Base-by-base conservation (phyloP, 2,888 invertebrate genomes). In the Zelleria hepariella region DNA sequence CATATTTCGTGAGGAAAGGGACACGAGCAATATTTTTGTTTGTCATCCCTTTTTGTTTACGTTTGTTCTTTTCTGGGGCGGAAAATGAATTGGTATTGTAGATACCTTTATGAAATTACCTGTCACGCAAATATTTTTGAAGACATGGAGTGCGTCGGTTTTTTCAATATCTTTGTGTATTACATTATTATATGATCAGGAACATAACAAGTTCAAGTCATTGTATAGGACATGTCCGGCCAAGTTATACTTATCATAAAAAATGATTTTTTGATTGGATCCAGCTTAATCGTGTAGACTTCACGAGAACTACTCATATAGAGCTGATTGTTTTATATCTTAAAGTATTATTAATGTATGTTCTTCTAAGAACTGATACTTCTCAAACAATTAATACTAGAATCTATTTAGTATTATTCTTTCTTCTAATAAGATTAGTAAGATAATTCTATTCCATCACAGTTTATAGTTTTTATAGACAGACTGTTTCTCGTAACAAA, bases 251-350 rank as follows among this genome's bases (percentile, higher is more conserved):
- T 78, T 83, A 84, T 82, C 78, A 78, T 86, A 84, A 87, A 87
- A 87, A 87, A 87, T 86, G 86, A 80, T 86, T 82, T 86, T 88
- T 87, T 87, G 87, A 87, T 87, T 88, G 84, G 78, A 78, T 80
- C 73, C 77, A 73, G 76, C 75, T 66, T 86, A 85, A 85, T 83
- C 75, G 82, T 58, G 49, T 48, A 55, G 57, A 71, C 73, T 72
- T 70, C 68, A 67, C 67, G 75, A 77, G 72, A 74, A 72, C 66
- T 65, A 59, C 64, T 61, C 66, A 58, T 68, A 78, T 67, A 74
- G 81, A 83, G 86, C 53, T 66, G 80, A 21, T 68, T 42, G 3
- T 5, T 20, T 20, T 6, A 42, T 32, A 42, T 15, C 21, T 24
- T 53, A 10, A 24, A 53, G 24, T 2, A 52, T 2, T 10, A 21